Conservation (phyloP, 2,888 invertebrate genomes). For the Volucella inanis region DNA sequence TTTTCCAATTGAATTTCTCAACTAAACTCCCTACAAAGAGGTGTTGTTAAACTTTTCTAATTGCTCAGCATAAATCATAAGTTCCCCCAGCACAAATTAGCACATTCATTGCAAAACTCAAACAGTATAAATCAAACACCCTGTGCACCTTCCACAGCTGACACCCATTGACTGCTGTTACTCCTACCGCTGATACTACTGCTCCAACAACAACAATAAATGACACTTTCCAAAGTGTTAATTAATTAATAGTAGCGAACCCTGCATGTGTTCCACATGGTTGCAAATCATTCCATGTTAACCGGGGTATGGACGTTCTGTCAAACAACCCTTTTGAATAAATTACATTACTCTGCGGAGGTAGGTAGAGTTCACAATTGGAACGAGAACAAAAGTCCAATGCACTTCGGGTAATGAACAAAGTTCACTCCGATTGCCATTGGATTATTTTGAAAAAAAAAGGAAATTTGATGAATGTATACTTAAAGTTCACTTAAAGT, state of each 20-base stretch:
- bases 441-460: not conserved
- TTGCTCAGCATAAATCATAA: slow-evolving; percentile 61
- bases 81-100: slow-evolving; percentile 54
- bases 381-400: slow-evolving; percentile 19
- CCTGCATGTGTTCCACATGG: slow-evolving; percentile 43
- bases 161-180: not conserved
- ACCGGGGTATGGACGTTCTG: slow-evolving; percentile 16
- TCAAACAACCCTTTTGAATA: slow-evolving; percentile 56
- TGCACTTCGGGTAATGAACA: slow-evolving; percentile 61
- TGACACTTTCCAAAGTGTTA: slow-evolving; percentile 58
- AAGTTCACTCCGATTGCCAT: slow-evolving; percentile 2
- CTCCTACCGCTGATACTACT: not conserved
- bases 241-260: slow-evolving; percentile 59
- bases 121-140: slow-evolving; percentile 64
- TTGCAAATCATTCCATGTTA: slow-evolving; percentile 49
- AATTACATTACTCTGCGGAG: slow-evolving; percentile 22
- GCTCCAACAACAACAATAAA: slow-evolving; percentile 19
- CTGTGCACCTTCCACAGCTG: not conserved
- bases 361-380: not conserved
- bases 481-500: not conserved
- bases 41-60: slow-evolving; percentile 42
- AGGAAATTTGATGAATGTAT: slow-evolving; percentile 37
- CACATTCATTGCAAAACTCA: slow-evolving; percentile 67
- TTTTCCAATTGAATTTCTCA: slow-evolving; percentile 25
- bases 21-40: slow-evolving; percentile 2